Percentiles rank a stretch among this genome's conserved stretches.
Evolutionary conservation across 2,113 vertebrate species (phyloP).

Genomic region (Oryctolagus cuniculus): mOryCun1.1 NC_091443.1:38740501-38741000

Average conservation of each 20-base stretch:
- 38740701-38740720: no score
- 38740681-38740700: no score
- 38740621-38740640: no score
- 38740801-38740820: constrained; percentile 24
- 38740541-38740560: no score
- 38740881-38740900: constrained; percentile 46
- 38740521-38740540: no score
- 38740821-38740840: not conserved
- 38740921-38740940: constrained; percentile 26
- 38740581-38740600: no score
- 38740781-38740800: constrained; percentile 14
- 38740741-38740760: not conserved
- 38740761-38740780: constrained; percentile 24
- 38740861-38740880: constrained; percentile 24
- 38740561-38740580: no score
- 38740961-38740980: constrained; percentile 47
- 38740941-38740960: constrained; percentile 52
- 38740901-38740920: constrained; percentile 45
- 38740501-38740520: no score
- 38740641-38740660: no score
- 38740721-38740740: no score
- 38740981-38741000: constrained; percentile 52
- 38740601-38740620: no score
- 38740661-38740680: no score
- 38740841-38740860: constrained; percentile 33